These are phyloP conservation scores for Labeo calbasu DNA, from an alignment of 2,797 vertebrate genomes.

Conservation along the genomic window DNA sequence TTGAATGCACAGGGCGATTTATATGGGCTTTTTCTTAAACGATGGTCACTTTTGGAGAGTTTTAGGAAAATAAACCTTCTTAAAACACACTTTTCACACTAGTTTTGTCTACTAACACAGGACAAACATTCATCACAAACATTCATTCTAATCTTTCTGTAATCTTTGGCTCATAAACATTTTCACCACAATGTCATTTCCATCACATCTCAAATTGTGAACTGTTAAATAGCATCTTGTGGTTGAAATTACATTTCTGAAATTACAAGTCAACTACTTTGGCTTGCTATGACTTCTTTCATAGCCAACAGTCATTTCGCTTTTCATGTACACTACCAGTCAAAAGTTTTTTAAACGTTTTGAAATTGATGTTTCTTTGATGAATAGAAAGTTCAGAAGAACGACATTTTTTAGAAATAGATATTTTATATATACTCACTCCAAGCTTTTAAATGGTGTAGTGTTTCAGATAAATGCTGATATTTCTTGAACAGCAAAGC, in stretches of 20 bases:
- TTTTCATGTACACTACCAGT: neutral
- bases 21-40: neutral
- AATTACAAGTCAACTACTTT: neutral
- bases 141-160: neutral
- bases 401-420: too few relatives aligned
- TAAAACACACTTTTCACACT: neutral
- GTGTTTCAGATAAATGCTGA: too few relatives aligned
- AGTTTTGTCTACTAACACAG: neutral
- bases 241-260: neutral
- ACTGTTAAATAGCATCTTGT: neutral
- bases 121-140: neutral
- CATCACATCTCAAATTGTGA: neutral
- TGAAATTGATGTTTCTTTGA: too few relatives aligned
- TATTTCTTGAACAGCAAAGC: too few relatives aligned
- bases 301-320: neutral
- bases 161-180: conserved; percentile 7
- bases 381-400: too few relatives aligned
- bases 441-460: too few relatives aligned
- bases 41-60: neutral
- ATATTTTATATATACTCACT: too few relatives aligned
- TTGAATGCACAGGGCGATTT: conserved; percentile 9
- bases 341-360: too few relatives aligned
- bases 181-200: neutral
- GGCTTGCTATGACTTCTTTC: neutral
- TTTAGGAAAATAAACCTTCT: conserved; percentile 8